Evolutionary conservation across 1,140 invertebrate genomes (phyloP).

Genomic region (Apolygus lucorum): DNA sequence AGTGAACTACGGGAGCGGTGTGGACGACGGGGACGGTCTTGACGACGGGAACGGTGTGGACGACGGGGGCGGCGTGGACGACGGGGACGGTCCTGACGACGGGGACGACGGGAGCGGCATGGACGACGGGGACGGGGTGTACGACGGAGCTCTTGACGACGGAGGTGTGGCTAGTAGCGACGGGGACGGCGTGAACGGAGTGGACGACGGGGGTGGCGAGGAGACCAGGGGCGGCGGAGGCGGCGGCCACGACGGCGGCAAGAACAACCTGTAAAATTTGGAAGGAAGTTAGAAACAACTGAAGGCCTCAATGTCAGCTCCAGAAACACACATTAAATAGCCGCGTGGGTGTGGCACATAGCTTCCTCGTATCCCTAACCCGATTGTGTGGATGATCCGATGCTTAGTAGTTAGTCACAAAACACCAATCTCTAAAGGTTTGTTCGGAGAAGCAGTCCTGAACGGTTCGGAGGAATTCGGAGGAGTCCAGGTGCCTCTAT

Average conservation of each 20-base stretch:
- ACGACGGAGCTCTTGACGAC: conserved; percentile 28
- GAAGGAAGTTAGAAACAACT: too few relatives aligned
- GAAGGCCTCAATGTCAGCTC: too few relatives aligned
- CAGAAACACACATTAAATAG: too few relatives aligned
- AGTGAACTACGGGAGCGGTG: conserved; percentile 35
- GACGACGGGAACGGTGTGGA: conserved; percentile 37
- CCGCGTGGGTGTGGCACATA: too few relatives aligned
- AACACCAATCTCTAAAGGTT: too few relatives aligned
- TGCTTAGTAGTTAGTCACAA: too few relatives aligned
- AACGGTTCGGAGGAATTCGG: too few relatives aligned
- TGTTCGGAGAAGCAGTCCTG: too few relatives aligned
- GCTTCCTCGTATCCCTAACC: too few relatives aligned
- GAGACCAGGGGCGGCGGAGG: conserved; percentile 40
- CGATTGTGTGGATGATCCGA: too few relatives aligned
- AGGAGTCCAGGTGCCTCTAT: too few relatives aligned
- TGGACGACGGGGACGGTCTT: conserved; percentile 43
- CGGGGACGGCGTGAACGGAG: conserved; percentile 9
- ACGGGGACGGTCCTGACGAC: conserved; percentile 31
- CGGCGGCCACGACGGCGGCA: conserved; percentile 45
- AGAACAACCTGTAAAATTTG: conserved; percentile 42
- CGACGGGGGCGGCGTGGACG: conserved; percentile 23
- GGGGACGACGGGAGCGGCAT: conserved; percentile 37
- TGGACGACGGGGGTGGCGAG: conserved; percentile 33
- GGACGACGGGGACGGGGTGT: conserved; percentile 36
- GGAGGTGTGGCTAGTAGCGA: conserved; percentile 27